Percentiles rank a stretch among this genome's conserved stretches.
Conservation (phyloP, 2,888 invertebrate genomes). For the Philaethria dido region DNA sequence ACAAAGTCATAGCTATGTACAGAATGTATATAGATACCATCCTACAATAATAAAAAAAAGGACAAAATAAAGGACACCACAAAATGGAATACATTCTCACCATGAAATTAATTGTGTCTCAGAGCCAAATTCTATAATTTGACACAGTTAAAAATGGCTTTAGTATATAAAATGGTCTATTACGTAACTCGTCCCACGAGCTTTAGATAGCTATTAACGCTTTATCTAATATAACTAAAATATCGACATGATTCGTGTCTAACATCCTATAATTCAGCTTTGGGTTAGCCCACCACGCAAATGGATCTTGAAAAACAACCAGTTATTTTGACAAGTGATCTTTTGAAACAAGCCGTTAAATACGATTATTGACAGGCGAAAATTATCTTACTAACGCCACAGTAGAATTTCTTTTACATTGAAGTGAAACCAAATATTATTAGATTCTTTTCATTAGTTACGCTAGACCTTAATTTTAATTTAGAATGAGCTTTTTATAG, state of each 20-base stretch:
- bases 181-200: constrained; percentile 46
- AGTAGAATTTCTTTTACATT: constrained; percentile 54
- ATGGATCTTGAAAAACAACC: constrained; percentile 81
- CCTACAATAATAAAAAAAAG: neutral
- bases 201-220: constrained; percentile 66
- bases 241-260: constrained; percentile 73
- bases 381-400: constrained; percentile 43
- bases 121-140: neutral
- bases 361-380: constrained; percentile 49
- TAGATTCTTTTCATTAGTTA: constrained; percentile 66
- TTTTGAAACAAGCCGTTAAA: constrained; percentile 63
- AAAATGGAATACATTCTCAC: neutral
- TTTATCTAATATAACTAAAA: constrained; percentile 68
- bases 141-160: constrained; percentile 27
- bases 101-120: constrained; percentile 10
- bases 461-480: constrained; percentile 83
- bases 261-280: constrained; percentile 72
- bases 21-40: neutral
- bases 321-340: constrained; percentile 75
- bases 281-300: constrained; percentile 69
- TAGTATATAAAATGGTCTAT: constrained; percentile 48
- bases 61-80: too few species aligned
- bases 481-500: constrained; percentile 82
- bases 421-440: constrained; percentile 52
- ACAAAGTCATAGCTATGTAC: neutral